phyloP scores from a whole-genome alignment of 2,888 invertebrate genomes.

The Atethmia centrago region DNA sequence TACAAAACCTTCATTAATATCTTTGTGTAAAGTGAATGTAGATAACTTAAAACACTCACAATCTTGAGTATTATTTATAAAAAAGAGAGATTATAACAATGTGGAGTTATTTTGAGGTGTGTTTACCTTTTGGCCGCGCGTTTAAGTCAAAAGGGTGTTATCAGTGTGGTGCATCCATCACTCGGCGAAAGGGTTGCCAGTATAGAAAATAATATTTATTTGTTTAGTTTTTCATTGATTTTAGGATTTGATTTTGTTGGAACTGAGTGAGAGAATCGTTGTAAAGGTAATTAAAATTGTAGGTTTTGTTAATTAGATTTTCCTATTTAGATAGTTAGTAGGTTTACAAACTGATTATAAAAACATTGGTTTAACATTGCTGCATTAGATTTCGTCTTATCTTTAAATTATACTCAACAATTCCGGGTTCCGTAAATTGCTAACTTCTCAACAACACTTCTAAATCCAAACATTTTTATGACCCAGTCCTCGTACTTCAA shows the following conservation, averaged over 20 bases:
- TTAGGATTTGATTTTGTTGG: slow-evolving; percentile 14
- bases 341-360: not conserved
- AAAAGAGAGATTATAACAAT: slow-evolving; percentile 53
- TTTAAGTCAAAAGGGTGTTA: slow-evolving; percentile 71
- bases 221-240: slow-evolving; percentile 11
- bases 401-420: not conserved
- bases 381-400: not conserved
- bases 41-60: slow-evolving; percentile 36
- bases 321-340: too few species aligned
- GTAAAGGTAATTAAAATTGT: not conserved
- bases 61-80: slow-evolving; percentile 50
- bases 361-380: not conserved
- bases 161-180: slow-evolving; percentile 72
- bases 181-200: slow-evolving; percentile 64
- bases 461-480: slow-evolving; percentile 34
- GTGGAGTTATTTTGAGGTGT: slow-evolving; percentile 49
- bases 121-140: slow-evolving; percentile 63
- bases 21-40: slow-evolving; percentile 21
- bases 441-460: slow-evolving; percentile 4
- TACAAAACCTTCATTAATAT: slow-evolving; percentile 28
- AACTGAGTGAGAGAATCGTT: not conserved
- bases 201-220: slow-evolving; percentile 56
- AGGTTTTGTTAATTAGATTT: not conserved
- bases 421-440: too few species aligned
- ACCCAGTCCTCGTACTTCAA: slow-evolving; percentile 25